Percentiles rank a stretch among this genome's conserved stretches.
Conservation (phyloP, 2,113 vertebrate genomes). For the Anser cygnoides region DNA sequence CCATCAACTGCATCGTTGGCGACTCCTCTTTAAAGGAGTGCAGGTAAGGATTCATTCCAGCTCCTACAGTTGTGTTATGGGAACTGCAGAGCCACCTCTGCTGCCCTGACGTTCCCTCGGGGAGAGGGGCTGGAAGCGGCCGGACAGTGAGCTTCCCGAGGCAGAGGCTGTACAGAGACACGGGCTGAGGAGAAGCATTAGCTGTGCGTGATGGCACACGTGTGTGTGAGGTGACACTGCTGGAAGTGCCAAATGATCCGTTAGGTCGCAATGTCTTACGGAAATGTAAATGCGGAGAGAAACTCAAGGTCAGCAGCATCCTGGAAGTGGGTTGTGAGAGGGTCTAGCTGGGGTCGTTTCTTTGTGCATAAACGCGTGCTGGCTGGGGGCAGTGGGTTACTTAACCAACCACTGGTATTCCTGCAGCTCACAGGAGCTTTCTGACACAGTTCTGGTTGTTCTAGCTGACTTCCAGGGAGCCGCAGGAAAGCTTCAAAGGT, state of each 20-base stretch:
- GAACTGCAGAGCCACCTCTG: neutral
- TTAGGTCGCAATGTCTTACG: neutral
- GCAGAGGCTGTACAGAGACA: neutral
- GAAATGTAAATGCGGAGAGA: neutral
- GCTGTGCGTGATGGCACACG: neutral
- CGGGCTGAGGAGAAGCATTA: fast-evolving
- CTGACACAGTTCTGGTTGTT: neutral
- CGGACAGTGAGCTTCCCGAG: neutral
- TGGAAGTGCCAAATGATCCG: neutral
- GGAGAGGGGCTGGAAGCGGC: neutral
- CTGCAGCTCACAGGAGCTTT: neutral
- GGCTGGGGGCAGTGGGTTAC: neutral
- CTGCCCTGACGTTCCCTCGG: neutral
- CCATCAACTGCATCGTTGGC: neutral
- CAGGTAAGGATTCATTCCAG: neutral
- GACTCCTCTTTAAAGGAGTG: neutral
- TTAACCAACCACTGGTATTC: neutral
- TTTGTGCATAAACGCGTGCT: neutral
- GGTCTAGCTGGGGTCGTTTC: neutral
- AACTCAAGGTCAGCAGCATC: neutral
- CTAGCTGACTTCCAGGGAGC: neutral
- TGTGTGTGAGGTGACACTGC: neutral
- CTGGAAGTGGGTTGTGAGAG: neutral
- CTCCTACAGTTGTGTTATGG: neutral
- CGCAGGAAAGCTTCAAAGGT: neutral